Conservation (phyloP, 2,113 vertebrate species). For the Sclerurus mexicanus region DNA sequence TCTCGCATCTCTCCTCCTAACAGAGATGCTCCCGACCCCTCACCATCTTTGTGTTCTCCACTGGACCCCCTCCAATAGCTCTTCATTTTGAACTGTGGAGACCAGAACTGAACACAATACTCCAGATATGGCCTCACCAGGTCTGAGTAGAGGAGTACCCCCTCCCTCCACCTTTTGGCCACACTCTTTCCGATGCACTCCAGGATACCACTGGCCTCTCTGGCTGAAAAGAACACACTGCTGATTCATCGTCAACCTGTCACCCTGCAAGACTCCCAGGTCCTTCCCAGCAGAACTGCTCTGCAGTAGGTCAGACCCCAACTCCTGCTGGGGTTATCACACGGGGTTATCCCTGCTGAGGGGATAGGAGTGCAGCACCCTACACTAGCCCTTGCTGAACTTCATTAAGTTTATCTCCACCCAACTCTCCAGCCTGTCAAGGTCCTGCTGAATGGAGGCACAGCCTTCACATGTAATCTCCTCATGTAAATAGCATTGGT, state of each 20-base stretch:
- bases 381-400: background rate
- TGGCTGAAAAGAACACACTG: background rate
- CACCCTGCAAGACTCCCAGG: background rate
- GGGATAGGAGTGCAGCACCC: background rate
- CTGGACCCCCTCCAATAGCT: background rate
- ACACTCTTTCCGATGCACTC: accelerated
- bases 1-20: background rate
- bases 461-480: background rate
- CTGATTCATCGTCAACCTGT: background rate
- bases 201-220: background rate
- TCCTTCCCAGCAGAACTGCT: background rate
- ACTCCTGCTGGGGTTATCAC: background rate
- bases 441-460: background rate
- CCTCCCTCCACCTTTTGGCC: background rate
- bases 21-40: background rate
- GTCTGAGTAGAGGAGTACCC: too few species aligned
- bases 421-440: background rate
- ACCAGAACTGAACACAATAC: background rate
- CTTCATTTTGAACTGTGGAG: too few species aligned
- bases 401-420: background rate
- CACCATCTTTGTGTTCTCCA: background rate
- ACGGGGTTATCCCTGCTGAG: accelerated
- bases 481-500: background rate
- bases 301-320: background rate
- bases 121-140: background rate